Conservation (phyloP, 2,797 vertebrate species). For the Poeciliopsis turneri region DNA sequence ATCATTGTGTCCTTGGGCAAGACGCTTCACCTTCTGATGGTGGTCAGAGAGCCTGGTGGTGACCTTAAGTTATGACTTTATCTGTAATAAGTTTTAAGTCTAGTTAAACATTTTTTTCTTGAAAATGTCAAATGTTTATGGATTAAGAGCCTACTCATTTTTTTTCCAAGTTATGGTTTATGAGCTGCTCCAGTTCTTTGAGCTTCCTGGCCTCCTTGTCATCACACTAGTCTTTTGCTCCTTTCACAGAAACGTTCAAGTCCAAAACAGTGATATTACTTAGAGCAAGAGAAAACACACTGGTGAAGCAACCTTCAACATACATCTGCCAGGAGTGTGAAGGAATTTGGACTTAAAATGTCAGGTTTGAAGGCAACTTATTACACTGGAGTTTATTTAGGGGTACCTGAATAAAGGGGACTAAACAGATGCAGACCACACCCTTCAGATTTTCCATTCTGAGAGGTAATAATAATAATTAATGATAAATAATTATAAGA, state of each 20-base stretch:
- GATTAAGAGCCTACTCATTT: too few relatives aligned
- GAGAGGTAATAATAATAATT: neutral
- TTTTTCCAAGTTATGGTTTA: neutral
- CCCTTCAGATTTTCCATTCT: neutral
- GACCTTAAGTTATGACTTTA: neutral
- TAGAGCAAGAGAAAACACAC: neutral
- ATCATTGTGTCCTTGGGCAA: too few relatives aligned
- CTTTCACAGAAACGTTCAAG: neutral
- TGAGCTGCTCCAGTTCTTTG: neutral
- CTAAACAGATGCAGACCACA: neutral
- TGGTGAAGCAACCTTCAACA: neutral
- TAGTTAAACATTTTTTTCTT: neutral
- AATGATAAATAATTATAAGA: neutral
- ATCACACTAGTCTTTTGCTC: neutral
- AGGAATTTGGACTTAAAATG: neutral
- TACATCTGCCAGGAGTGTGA: neutral
- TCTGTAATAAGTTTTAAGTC: neutral
- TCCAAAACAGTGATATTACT: neutral
- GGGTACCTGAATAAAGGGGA: neutral
- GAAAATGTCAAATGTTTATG: neutral
- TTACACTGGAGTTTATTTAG: neutral
- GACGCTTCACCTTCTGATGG: too few relatives aligned
- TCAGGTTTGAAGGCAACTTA: neutral
- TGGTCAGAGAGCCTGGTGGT: too few relatives aligned
- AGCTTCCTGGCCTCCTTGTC: neutral